phyloP scores from a whole-genome alignment of 2,113 vertebrate species.

The Dicaeum eximium region DNA sequence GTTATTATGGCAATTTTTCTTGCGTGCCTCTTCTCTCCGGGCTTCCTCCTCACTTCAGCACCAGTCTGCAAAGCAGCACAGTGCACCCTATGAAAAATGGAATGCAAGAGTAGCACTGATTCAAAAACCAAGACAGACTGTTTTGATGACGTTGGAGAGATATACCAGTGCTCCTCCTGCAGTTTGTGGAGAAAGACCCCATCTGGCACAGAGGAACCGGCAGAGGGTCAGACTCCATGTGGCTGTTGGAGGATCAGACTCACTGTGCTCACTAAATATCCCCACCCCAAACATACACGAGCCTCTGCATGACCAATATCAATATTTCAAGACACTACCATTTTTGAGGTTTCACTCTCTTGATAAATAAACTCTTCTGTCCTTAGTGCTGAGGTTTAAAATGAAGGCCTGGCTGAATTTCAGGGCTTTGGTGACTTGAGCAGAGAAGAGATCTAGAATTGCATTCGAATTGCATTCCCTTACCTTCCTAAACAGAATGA shows the following conservation, averaged over 20 bases:
- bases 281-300: not conserved
- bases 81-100: not conserved
- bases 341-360: not conserved
- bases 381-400: not conserved
- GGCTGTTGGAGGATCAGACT: not conserved
- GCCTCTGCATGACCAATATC: not conserved
- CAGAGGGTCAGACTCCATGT: not conserved
- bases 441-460: constrained; percentile 24
- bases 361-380: not conserved
- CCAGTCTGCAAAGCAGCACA: not conserved
- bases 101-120: not conserved
- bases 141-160: not conserved
- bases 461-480: constrained; percentile 19
- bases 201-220: not conserved
- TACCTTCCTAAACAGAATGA: constrained; percentile 31
- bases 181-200: not conserved
- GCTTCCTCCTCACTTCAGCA: not conserved
- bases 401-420: constrained; percentile 10
- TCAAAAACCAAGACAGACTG: not conserved
- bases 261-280: not conserved
- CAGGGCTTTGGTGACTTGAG: constrained; percentile 5
- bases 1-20: not conserved
- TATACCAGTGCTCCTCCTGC: not conserved
- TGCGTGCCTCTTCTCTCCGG: not conserved
- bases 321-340: not conserved